phyloP scores from a whole-genome alignment of 2,797 vertebrate species.

The Phrynocephalus vlangalii region DNA sequence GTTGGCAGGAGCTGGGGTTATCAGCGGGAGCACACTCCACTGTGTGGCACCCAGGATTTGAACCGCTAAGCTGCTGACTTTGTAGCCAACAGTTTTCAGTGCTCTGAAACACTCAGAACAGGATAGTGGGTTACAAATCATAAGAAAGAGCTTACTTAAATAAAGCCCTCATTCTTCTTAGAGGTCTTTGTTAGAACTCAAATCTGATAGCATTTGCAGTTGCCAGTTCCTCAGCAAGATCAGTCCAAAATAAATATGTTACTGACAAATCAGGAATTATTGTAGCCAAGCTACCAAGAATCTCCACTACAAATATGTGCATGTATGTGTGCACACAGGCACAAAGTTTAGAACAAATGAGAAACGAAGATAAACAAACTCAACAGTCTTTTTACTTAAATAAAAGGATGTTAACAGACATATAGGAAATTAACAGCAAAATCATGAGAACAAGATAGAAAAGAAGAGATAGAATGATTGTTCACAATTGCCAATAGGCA shows the following conservation, averaged over 20 bases:
- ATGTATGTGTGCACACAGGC: not conserved
- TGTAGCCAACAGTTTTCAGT: no score
- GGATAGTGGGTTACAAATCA: not conserved
- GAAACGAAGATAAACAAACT: not conserved
- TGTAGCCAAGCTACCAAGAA: not conserved
- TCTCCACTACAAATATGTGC: not conserved
- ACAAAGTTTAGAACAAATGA: not conserved
- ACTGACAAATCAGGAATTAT: not conserved
- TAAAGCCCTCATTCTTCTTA: not conserved
- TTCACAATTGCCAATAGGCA: not conserved
- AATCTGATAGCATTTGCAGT: conserved; percentile 1
- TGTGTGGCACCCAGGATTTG: no score
- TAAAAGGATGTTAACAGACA: not conserved
- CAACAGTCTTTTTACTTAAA: not conserved
- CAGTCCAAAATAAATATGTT: not conserved
- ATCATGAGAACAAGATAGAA: not conserved
- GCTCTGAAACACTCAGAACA: no score
- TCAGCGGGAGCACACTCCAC: no score
- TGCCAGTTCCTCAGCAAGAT: not conserved
- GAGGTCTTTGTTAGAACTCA: not conserved
- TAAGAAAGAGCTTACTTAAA: not conserved
- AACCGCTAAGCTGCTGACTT: no score
- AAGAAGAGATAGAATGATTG: not conserved
- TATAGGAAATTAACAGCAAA: not conserved
- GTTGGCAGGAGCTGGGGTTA: no score